phyloP scores from a whole-genome alignment of 2,797 vertebrate species.

The Lophotriccus pileatus region DNA sequence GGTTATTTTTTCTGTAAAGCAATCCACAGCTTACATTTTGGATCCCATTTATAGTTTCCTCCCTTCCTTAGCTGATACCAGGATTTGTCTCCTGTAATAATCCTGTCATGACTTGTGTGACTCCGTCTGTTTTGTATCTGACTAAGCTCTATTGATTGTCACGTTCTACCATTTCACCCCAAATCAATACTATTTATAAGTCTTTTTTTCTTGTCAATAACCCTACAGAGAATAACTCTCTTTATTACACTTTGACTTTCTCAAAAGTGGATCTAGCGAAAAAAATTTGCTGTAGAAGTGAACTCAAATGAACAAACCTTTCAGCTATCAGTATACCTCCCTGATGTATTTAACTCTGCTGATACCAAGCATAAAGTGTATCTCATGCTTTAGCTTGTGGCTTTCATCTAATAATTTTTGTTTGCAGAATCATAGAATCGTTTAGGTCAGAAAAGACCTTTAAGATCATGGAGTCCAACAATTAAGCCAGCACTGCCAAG shows the following conservation, averaged over 20 bases:
- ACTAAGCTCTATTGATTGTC: constrained; percentile 57
- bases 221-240: constrained; percentile 26
- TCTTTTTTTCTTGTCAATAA: constrained; percentile 4
- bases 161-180: constrained; percentile 29
- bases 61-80: background rate
- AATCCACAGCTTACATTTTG: background rate
- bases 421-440: background rate
- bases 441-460: background rate
- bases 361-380: background rate
- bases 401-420: background rate
- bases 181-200: constrained; percentile 54
- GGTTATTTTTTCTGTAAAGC: background rate
- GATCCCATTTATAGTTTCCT: background rate
- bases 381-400: background rate
- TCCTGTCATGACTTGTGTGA: constrained; percentile 28
- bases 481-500: background rate
- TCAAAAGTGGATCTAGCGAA: background rate
- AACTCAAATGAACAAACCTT: constrained; percentile 31
- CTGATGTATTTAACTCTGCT: constrained; percentile 21
- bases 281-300: constrained; percentile 23
- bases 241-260: constrained; percentile 37
- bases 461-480: fast-evolving
- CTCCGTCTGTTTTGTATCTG: constrained; percentile 37
- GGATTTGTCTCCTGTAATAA: constrained; percentile 5
- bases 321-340: constrained; percentile 1